phyloP scores from a whole-genome alignment of 1,140 invertebrate genomes.

The Scaptomyza pallida region DNA sequence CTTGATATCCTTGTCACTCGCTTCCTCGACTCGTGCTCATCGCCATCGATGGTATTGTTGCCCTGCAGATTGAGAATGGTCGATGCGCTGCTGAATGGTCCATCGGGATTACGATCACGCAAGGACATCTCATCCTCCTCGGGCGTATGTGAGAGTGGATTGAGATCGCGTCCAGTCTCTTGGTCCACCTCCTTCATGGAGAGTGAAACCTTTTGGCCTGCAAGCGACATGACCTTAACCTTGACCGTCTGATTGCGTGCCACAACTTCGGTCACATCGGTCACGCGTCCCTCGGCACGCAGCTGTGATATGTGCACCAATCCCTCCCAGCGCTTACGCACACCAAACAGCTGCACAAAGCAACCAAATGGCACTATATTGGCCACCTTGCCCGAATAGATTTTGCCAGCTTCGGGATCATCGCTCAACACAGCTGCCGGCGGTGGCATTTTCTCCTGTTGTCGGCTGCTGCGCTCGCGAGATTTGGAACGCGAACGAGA shows the following conservation, averaged over 20 bases:
- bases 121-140: conserved; percentile 88
- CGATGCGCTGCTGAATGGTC: conserved; percentile 87
- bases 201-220: conserved; percentile 97
- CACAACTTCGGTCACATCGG: conserved; percentile 97
- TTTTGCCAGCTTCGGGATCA: conserved; percentile 89
- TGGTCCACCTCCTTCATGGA: conserved; percentile 99
- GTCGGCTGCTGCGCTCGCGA: conserved; percentile 55
- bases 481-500: conserved; percentile 32
- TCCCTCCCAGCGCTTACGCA: conserved; percentile 95
- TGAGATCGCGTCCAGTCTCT: conserved; percentile 96
- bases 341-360: conserved; percentile 97
- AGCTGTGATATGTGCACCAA: conserved; percentile 99
- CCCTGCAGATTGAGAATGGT: conserved; percentile 88
- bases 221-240: conserved; percentile 94
- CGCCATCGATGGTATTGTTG: conserved; percentile 88
- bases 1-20: conserved; percentile 96
- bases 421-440: conserved; percentile 85
- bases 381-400: conserved; percentile 97
- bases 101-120: conserved; percentile 93
- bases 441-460: conserved; percentile 65
- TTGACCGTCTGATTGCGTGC: conserved; percentile 95
- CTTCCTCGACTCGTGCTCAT: conserved; percentile 91
- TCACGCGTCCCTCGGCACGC: conserved; percentile 95
- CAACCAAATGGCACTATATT: conserved; percentile 99
- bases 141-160: conserved; percentile 90